Conservation (phyloP, 2,113 vertebrate species). For the Daphoenositta chrysoptera region DNA sequence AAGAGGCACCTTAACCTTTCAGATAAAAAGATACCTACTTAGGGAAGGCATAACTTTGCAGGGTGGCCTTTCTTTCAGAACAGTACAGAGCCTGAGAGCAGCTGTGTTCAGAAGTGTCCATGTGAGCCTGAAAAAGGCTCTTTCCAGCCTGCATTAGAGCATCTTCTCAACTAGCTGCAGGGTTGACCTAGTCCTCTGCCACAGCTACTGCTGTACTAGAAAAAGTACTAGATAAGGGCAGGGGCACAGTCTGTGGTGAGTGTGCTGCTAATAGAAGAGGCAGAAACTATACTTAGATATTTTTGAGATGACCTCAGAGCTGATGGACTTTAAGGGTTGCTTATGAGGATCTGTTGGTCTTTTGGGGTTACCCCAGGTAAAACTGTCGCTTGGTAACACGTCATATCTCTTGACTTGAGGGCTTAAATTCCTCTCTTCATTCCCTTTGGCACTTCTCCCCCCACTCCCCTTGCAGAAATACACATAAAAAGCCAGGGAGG, state of each 20-base stretch:
- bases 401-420: background rate
- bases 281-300: background rate
- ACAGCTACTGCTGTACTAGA: background rate
- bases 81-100: background rate
- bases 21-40: background rate
- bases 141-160: background rate
- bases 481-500: background rate
- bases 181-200: background rate
- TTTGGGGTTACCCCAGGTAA: background rate
- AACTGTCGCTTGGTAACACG: background rate
- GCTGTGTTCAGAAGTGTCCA: background rate
- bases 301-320: background rate
- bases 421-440: background rate
- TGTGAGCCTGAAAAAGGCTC: background rate
- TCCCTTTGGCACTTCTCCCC: background rate
- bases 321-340: background rate
- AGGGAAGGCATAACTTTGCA: background rate
- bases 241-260: fast-evolving
- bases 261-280: background rate
- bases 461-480: background rate
- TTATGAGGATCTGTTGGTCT: background rate
- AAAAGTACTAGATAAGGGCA: background rate
- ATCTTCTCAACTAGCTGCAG: background rate
- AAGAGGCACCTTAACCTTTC: background rate
- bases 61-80: background rate